Percentiles rank a stretch among this genome's conserved stretches.
Evolutionary conservation across 2,797 vertebrate species (phyloP).

Genomic region (Rallus crepitans): DNA sequence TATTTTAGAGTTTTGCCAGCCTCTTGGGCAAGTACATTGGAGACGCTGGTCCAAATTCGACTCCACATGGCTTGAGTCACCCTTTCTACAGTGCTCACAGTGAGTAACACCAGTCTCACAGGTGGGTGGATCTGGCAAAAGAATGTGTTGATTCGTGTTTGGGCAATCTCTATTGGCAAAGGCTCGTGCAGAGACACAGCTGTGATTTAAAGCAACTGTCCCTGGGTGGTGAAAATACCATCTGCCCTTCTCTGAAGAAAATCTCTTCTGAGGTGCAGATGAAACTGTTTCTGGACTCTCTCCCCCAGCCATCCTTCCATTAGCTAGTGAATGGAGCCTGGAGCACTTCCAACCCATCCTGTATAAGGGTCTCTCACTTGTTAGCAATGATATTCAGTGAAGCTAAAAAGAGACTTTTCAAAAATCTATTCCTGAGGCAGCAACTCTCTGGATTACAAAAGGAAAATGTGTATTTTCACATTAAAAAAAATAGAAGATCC

Average conservation of each 20-base stretch:
- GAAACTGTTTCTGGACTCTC: not conserved
- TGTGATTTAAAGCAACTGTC: not conserved
- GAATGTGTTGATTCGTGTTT: not conserved
- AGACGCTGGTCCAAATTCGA: not conserved
- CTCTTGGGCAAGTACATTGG: not conserved
- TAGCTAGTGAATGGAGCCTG: not conserved
- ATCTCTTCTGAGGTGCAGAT: not conserved
- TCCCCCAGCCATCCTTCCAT: fast-evolving
- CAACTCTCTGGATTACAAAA: not conserved
- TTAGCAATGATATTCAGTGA: not conserved
- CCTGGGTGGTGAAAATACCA: not conserved
- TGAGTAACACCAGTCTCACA: not conserved
- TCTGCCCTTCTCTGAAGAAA: not conserved
- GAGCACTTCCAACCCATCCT: not conserved
- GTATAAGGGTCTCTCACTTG: not conserved
- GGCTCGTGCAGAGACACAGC: not conserved
- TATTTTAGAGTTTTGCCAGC: not conserved
- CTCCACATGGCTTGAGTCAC: not conserved
- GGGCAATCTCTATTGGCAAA: not conserved
- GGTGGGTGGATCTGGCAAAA: not conserved
- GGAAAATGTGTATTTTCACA: not conserved
- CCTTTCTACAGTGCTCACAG: not conserved
- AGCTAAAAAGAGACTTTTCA: not conserved
- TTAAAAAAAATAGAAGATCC: not conserved
- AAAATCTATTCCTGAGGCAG: not conserved